Percentiles rank a stretch among this genome's conserved stretches.
Evolutionary conservation across 2,113 vertebrate genomes (phyloP).

Genomic region (Apaloderma vittatum): DNA sequence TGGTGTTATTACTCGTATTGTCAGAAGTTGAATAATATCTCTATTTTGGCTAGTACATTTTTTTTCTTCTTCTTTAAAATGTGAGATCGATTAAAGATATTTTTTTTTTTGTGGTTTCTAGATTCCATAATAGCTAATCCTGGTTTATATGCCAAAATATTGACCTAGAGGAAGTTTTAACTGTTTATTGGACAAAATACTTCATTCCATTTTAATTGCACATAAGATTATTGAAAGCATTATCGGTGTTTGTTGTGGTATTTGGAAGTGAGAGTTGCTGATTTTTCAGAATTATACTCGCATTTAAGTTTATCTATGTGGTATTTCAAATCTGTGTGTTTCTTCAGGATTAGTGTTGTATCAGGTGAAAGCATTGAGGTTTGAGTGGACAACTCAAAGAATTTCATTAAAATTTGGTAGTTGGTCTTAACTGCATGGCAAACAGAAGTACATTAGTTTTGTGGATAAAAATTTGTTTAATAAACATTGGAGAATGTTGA

Average conservation of each 20-base stretch:
- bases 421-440: not conserved
- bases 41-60: slow-evolving; percentile 76
- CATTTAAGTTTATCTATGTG: not conserved
- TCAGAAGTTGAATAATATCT: slow-evolving; percentile 73
- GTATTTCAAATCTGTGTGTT: not conserved
- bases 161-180: not conserved
- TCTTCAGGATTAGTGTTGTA: not conserved
- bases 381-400: not conserved
- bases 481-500: not conserved
- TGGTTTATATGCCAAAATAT: not conserved
- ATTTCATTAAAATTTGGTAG: not conserved
- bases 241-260: not conserved
- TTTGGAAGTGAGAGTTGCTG: not conserved
- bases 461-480: not conserved
- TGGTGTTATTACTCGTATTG: slow-evolving; percentile 81
- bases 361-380: not conserved
- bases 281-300: not conserved
- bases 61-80: not conserved
- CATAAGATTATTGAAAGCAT: not conserved
- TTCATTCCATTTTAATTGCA: not conserved
- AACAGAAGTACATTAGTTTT: not conserved
- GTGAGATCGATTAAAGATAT: not conserved
- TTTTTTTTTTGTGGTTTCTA: not conserved
- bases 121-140: not conserved
- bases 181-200: not conserved